These are phyloP conservation scores for Propithecus coquereli DNA, from an alignment of 2,113 vertebrate species.

Conservation along the genomic window DNA sequence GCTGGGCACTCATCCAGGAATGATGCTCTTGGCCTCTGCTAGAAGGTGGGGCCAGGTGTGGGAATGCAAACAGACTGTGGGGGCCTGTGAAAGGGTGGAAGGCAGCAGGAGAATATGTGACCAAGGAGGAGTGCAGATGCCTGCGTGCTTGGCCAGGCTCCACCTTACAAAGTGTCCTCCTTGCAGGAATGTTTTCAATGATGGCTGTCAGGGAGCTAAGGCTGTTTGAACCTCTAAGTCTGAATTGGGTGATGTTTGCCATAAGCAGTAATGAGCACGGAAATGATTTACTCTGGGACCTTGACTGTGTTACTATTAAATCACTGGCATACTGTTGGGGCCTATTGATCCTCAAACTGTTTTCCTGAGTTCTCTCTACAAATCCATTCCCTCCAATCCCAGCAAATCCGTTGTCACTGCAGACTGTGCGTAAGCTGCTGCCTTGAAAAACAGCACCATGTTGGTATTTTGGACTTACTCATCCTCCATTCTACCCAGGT, in stretches of 20 bases:
- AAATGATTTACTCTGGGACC: constrained; percentile 49
- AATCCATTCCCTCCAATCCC: constrained; percentile 8
- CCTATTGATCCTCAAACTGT: constrained; percentile 42
- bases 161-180: constrained; percentile 54
- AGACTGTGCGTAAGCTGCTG: background rate
- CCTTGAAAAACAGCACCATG: background rate
- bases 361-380: constrained; percentile 20
- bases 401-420: constrained; percentile 4
- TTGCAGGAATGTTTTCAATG: constrained; percentile 60
- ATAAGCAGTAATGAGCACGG: constrained; percentile 56
- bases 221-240: constrained; percentile 59
- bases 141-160: constrained; percentile 38
- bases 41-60: constrained; percentile 69
- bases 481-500: constrained; percentile 26
- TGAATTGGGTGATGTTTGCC: constrained; percentile 58
- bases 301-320: constrained; percentile 30
- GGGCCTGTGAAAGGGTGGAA: constrained; percentile 20
- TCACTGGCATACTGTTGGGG: constrained; percentile 23
- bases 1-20: constrained; percentile 67
- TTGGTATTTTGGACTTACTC: background rate
- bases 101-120: constrained; percentile 41
- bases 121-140: constrained; percentile 46
- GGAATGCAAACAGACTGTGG: constrained; percentile 68
- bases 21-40: constrained; percentile 71
- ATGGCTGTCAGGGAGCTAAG: constrained; percentile 54